phyloP scores from a whole-genome alignment of 2,113 vertebrate species.

The Polypterus senegalus region DNA sequence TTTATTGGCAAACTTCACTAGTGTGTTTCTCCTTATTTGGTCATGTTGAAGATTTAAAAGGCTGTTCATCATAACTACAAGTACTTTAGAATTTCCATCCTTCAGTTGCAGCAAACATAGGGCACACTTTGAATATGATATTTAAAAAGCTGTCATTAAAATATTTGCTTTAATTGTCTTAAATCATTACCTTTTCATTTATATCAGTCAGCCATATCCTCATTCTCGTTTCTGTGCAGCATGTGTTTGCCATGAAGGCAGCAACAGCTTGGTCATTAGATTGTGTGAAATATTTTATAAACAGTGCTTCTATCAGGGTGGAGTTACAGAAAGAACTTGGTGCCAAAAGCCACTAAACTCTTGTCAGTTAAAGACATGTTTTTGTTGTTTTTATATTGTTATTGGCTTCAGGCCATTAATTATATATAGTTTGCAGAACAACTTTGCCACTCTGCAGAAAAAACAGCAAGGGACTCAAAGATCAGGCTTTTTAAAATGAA shows the following conservation, averaged over 20 bases:
- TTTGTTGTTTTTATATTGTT: background rate
- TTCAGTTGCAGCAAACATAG: no score
- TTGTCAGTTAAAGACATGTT: background rate
- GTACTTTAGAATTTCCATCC: no score
- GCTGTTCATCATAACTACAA: no score
- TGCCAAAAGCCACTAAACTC: slow-evolving; percentile 6
- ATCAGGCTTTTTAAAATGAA: no score
- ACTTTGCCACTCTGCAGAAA: no score
- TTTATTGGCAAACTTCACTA: slow-evolving; percentile 8
- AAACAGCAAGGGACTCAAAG: no score
- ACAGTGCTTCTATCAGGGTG: slow-evolving; percentile 1
- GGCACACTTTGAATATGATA: no score
- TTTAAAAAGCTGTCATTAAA: no score
- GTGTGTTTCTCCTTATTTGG: slow-evolving; percentile 8
- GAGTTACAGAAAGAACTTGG: background rate
- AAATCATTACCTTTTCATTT: background rate
- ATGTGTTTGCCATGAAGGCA: slow-evolving; percentile 5
- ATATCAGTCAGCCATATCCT: slow-evolving; percentile 7
- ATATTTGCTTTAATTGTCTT: no score
- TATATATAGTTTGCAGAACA: slow-evolving; percentile 2
- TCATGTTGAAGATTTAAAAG: background rate
- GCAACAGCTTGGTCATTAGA: background rate
- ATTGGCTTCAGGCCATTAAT: slow-evolving; percentile 1
- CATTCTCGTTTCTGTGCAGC: slow-evolving; percentile 9
- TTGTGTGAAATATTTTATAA: slow-evolving; percentile 5